Evolutionary conservation across 2,888 invertebrate species (phyloP), one percentile per base, ranked within the genome.

Genomic region (Spisula solida): DNA sequence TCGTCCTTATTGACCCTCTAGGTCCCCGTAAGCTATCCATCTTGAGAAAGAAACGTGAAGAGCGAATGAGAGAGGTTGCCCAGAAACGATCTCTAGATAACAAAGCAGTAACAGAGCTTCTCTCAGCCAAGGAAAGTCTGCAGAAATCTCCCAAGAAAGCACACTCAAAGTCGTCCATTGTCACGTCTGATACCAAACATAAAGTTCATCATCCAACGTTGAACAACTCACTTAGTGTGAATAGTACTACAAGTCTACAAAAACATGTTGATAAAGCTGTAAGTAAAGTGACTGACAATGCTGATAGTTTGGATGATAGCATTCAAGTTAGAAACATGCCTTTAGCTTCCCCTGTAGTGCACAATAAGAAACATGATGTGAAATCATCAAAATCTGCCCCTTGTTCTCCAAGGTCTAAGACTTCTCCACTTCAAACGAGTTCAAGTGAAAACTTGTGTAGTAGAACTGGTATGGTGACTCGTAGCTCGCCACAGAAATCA

Each of bases 1-100:
- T 98, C 0, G 97, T 99, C 31, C 98, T 99, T 98, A 97, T 99
- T 91, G 99, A 99, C 97, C 98, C 98, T 79, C 98, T 98, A 0
- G 98, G 98, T 0, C 98, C 95, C 0, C 93, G 95, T 47, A 95
- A 95, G 87, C 90, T 95, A 1, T 95, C 94, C 0, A 93, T 95
- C n/a, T 94, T 96, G 20, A 94, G 93, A 84, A 94, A 94, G 75
- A 94, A 94, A 80, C 90, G 95, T 0, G 94, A 95, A 66, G 95
- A 95, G 80, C 70, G 84, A 86, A 92, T 92, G 90, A 87, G 75
- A 78, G 86, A 89, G 25, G 18, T 92, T 2, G 89, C 90, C 0
- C 86, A 88, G 31, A 87, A 51, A 48, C 81, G 83, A 29, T 81
- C 78, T 55, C 66, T 83, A 2, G 87, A 92, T 47, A 88, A 86